These are phyloP conservation scores for Antennarius maculatus DNA, from an alignment of 2,797 vertebrate genomes.

Conservation along the genomic window DNA sequence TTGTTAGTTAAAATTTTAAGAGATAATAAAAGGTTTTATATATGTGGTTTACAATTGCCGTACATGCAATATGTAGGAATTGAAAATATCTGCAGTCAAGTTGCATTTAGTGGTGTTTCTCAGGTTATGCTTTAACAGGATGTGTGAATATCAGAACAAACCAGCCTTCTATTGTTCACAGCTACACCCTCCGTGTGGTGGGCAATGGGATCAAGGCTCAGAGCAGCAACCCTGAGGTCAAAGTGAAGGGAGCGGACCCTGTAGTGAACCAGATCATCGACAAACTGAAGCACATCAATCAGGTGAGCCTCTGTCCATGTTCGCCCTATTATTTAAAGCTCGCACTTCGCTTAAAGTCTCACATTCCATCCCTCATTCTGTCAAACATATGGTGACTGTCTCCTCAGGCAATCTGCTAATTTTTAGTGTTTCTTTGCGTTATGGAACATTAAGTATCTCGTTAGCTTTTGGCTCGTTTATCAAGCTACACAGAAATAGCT, in stretches of 20 bases:
- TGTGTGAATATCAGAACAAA: constrained; percentile 3
- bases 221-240: constrained; percentile 89
- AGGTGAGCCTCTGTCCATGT: constrained; percentile 79
- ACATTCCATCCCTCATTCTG: constrained; percentile 22
- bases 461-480: constrained; percentile 22
- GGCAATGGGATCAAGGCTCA: constrained; percentile 90
- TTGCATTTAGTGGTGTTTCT: background rate
- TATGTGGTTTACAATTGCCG: constrained; percentile 17
- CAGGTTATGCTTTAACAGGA: background rate
- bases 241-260: constrained; percentile 87
- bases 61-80: constrained; percentile 2
- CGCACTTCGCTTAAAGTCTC: constrained; percentile 4
- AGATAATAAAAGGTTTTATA: constrained; percentile 19
- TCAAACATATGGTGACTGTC: constrained; percentile 27
- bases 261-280: constrained; percentile 90
- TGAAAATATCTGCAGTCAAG: background rate
- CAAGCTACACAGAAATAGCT: background rate
- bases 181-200: constrained; percentile 87
- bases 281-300: constrained; percentile 91
- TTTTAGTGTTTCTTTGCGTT: constrained; percentile 36
- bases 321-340: background rate
- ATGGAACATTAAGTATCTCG: constrained; percentile 29
- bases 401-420: constrained; percentile 35
- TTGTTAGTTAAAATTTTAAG: constrained; percentile 34
- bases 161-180: constrained; percentile 52